Percentiles rank a stretch among this genome's conserved stretches.
These are phyloP conservation scores for Artibeus lituratus DNA, from an alignment of 2,797 vertebrate genomes.

Conservation along the genomic window DNA sequence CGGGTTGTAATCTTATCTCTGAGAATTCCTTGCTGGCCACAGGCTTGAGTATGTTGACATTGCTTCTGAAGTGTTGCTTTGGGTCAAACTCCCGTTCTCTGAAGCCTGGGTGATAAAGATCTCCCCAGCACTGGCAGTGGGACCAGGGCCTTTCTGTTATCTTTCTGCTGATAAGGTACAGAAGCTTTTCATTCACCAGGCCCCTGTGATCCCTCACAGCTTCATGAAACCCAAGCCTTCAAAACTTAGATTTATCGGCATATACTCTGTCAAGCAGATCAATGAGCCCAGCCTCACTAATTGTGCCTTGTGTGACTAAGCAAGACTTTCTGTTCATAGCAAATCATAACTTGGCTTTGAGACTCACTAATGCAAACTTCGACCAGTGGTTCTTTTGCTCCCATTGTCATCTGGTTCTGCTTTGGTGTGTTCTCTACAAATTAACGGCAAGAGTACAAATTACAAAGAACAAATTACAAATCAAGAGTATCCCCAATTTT, in stretches of 20 bases:
- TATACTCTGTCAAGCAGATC: conserved; percentile 49
- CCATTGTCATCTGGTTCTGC: not conserved
- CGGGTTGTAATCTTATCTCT: conserved; percentile 74
- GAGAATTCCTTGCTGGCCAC: conserved; percentile 65
- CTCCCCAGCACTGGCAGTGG: conserved; percentile 16
- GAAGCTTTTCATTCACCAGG: conserved; percentile 50
- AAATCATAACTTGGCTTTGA: not conserved
- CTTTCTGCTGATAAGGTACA: conserved; percentile 65
- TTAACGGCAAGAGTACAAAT: not conserved
- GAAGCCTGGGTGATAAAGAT: conserved; percentile 61
- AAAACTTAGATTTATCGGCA: conserved; percentile 35
- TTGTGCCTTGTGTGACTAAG: not conserved
- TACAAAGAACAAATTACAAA: conserved; percentile 22
- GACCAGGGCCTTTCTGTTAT: conserved; percentile 63
- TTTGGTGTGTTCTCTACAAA: conserved; percentile 21
- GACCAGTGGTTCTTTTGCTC: not conserved
- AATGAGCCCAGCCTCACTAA: not conserved
- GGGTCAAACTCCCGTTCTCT: conserved; percentile 30
- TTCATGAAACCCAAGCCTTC: conserved; percentile 1
- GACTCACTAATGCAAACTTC: not conserved
- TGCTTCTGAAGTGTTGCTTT: conserved; percentile 67
- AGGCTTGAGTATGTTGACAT: conserved; percentile 65
- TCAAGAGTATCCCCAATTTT: not conserved
- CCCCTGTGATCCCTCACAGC: conserved; percentile 6
- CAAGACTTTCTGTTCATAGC: not conserved